These are phyloP conservation scores for Orientallactaga sibirica DNA, from an alignment of 2,797 vertebrate genomes.

Conservation along the genomic window DNA sequence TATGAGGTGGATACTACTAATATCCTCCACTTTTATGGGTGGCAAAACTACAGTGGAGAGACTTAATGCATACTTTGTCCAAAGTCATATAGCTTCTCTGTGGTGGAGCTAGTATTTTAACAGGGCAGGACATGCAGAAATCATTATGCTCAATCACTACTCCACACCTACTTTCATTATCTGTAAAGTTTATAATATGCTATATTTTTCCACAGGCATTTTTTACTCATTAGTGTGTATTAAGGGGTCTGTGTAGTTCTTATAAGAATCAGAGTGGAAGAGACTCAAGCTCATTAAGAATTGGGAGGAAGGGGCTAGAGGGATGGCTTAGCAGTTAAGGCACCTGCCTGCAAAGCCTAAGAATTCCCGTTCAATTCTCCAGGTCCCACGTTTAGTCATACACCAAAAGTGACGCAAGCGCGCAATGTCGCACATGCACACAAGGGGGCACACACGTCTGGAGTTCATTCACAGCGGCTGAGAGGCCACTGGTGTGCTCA, in stretches of 20 bases:
- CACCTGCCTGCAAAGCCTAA: too few species aligned
- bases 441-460: too few species aligned
- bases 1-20: neutral
- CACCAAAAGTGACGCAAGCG: too few species aligned
- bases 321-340: too few species aligned
- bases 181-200: neutral
- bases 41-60: neutral
- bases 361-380: too few species aligned
- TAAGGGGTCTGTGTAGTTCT: neutral
- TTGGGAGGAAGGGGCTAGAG: neutral
- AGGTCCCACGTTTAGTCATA: too few species aligned
- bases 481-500: too few species aligned
- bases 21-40: neutral
- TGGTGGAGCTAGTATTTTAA: neutral
- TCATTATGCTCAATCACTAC: neutral
- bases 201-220: neutral
- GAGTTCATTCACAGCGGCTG: too few species aligned
- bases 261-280: neutral
- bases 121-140: neutral
- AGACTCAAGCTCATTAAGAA: neutral
- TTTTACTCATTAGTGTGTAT: neutral
- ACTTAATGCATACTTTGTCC: neutral
- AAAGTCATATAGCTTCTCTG: neutral
- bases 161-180: neutral
- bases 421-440: too few species aligned